These are phyloP conservation scores for Cephalophus harveyi DNA, from an alignment of 2,113 vertebrate species.

Conservation along the genomic window DNA sequence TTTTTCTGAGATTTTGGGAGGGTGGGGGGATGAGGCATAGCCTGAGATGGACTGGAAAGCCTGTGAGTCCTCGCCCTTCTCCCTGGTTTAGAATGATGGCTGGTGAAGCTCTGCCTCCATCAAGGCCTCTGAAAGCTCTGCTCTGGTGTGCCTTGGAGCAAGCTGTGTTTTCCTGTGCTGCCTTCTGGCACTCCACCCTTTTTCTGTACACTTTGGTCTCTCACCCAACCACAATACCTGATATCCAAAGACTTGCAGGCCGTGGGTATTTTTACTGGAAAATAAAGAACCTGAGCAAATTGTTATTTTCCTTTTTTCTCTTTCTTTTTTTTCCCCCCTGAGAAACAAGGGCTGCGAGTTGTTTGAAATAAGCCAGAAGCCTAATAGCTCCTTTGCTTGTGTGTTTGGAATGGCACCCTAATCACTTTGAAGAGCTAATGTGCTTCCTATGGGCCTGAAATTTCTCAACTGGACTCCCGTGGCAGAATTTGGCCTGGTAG, in stretches of 20 bases:
- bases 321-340: background rate
- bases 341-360: slow-evolving; percentile 35
- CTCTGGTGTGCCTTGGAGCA: slow-evolving; percentile 55
- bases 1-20: background rate
- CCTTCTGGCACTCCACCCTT: slow-evolving; percentile 44
- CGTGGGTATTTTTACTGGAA: slow-evolving; percentile 69
- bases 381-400: slow-evolving; percentile 57
- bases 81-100: background rate
- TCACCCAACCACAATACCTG: slow-evolving; percentile 73
- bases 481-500: slow-evolving; percentile 67
- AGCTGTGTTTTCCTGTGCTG: slow-evolving; percentile 55
- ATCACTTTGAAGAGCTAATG: slow-evolving; percentile 68
- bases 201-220: slow-evolving; percentile 68
- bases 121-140: background rate
- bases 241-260: slow-evolving; percentile 58
- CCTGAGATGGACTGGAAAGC: background rate
- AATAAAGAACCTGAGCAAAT: slow-evolving; percentile 59
- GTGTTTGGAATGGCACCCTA: slow-evolving; percentile 57
- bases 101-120: background rate
- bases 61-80: background rate
- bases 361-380: slow-evolving; percentile 66
- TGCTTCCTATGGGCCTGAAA: slow-evolving; percentile 62
- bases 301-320: slow-evolving; percentile 42
- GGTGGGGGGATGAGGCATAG: background rate
- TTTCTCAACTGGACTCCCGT: slow-evolving; percentile 61